Percentiles rank a stretch among this genome's conserved stretches.
Conservation (phyloP, 2,113 vertebrate species). For the Bagarius yarrelli region DNA sequence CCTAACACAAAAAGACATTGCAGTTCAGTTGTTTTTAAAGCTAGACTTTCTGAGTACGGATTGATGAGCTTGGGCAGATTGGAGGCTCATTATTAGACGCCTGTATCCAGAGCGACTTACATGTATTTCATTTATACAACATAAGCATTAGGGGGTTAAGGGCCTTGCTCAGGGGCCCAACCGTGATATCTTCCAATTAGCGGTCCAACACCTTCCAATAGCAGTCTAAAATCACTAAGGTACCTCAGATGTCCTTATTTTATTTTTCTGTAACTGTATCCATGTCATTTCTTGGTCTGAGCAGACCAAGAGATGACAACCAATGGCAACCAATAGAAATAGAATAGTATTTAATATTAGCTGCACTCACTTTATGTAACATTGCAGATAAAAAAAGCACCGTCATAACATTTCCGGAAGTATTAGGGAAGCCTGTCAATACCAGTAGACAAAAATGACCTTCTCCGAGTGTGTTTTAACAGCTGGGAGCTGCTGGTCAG, state of each 20-base stretch:
- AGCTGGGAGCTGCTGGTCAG: slow-evolving; percentile 2
- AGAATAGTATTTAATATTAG: background rate
- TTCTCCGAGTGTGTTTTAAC: background rate
- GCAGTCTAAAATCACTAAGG: too few relatives aligned
- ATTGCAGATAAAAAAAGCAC: slow-evolving; percentile 3
- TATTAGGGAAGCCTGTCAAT: background rate
- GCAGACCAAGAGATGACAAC: too few relatives aligned
- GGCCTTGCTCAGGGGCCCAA: too few relatives aligned
- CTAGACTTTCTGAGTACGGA: slow-evolving; percentile 46
- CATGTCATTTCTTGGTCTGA: background rate
- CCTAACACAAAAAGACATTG: slow-evolving; percentile 75
- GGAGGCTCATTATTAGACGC: background rate
- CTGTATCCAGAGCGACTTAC: too few relatives aligned
- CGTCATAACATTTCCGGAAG: background rate
- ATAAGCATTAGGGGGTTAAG: too few relatives aligned
- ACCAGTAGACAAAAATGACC: background rate
- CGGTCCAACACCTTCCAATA: too few relatives aligned
- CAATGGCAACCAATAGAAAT: background rate
- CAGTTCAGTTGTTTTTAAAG: slow-evolving; percentile 71
- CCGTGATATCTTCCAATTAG: too few relatives aligned
- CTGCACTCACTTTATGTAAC: background rate
- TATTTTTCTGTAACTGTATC: background rate
- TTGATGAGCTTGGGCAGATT: background rate
- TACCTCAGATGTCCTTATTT: too few relatives aligned
- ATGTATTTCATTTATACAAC: too few relatives aligned